A percentile compares a stretch with the other conserved stretches of the same genome.
Evolutionary conservation across 2,113 vertebrate species (phyloP).

Genomic region (Gnathonemus echidnorhynchus): DNA sequence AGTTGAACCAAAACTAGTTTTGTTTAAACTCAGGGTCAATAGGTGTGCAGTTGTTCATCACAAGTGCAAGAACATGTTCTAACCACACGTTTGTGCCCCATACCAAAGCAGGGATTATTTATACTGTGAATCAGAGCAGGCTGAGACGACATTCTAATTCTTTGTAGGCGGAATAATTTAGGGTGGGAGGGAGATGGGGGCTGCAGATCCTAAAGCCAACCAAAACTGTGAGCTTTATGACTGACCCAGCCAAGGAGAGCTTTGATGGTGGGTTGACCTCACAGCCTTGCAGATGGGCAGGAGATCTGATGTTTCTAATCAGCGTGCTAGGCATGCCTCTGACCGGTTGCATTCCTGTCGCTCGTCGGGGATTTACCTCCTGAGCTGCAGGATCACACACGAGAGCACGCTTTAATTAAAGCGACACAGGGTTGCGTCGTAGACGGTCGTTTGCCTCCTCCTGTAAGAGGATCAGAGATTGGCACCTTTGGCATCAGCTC

Average conservation of each 20-base stretch:
- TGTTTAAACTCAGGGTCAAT: neutral
- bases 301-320: neutral
- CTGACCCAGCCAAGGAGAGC: neutral
- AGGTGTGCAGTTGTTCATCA: neutral
- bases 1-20: neutral
- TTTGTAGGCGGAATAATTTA: neutral
- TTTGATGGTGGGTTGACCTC: neutral
- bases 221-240: neutral
- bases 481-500: neutral
- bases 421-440: neutral
- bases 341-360: neutral
- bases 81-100: neutral
- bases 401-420: neutral
- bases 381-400: neutral
- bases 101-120: neutral
- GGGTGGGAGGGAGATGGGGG: neutral
- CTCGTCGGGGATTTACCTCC: too few species aligned
- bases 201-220: neutral
- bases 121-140: neutral
- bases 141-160: neutral
- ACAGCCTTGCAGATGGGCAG: conserved; percentile 9
- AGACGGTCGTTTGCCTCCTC: neutral
- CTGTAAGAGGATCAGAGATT: neutral
- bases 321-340: neutral
- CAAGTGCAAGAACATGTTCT: neutral